These are phyloP conservation scores for Dynastes grantii DNA, from an alignment of 2,888 invertebrate species.

Conservation along the genomic window DNA sequence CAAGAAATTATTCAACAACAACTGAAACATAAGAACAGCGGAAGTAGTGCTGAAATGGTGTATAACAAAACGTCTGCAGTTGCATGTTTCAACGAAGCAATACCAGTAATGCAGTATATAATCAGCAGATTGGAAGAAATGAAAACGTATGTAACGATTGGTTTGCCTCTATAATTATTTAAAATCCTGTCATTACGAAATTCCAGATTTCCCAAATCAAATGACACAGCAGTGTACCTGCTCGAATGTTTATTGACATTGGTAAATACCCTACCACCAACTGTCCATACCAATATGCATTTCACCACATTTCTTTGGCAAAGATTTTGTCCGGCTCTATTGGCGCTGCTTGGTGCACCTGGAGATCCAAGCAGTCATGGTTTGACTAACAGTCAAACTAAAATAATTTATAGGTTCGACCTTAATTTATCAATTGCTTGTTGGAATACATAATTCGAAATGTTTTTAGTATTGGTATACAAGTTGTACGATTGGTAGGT, in stretches of 20 bases:
- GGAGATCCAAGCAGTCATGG: constrained; percentile 84
- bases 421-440: too few relatives aligned
- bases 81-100: constrained; percentile 91
- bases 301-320: constrained; percentile 94
- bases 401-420: constrained; percentile 87
- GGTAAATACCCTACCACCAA: constrained; percentile 86
- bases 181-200: constrained; percentile 2
- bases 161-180: constrained; percentile 25
- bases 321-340: constrained; percentile 91
- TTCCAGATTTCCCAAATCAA: constrained; percentile 76
- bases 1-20: constrained; percentile 77
- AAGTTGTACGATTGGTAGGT: constrained; percentile 90
- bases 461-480: constrained; percentile 86
- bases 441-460: neutral
- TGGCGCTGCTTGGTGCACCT: constrained; percentile 91
- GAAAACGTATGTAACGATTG: constrained; percentile 74
- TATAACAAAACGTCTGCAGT: constrained; percentile 78
- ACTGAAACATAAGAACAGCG: constrained; percentile 70
- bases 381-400: constrained; percentile 88
- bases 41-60: constrained; percentile 73
- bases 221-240: constrained; percentile 82
- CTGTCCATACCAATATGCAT: constrained; percentile 87
- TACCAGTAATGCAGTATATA: constrained; percentile 91
- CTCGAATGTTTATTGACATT: constrained; percentile 90
- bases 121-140: constrained; percentile 89